phyloP scores from a whole-genome alignment of 2,888 invertebrate genomes.

The Drosophila stalkeri region DNA sequence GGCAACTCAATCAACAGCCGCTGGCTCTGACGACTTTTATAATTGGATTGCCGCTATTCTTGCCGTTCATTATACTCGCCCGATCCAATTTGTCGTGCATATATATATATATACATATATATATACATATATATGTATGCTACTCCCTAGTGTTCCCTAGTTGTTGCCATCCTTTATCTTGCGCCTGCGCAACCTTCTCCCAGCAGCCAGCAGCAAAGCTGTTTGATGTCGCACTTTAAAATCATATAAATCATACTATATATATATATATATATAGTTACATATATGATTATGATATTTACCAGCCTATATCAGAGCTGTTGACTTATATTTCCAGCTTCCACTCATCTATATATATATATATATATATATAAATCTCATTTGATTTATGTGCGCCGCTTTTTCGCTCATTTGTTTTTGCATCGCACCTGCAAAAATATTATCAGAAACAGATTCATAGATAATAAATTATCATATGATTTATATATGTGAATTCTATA shows the following conservation, averaged over 20 bases:
- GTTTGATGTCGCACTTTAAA: conserved; percentile 65
- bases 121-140: conserved; percentile 5
- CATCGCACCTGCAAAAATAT: conserved; percentile 26
- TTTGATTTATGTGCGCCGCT: conserved; percentile 56
- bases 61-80: conserved; percentile 43
- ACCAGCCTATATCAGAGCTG: conserved; percentile 6
- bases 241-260: conserved; percentile 68
- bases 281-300: conserved; percentile 1
- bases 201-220: conserved; percentile 29
- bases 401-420: conserved; percentile 55
- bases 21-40: conserved; percentile 69
- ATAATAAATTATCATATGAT: neutral
- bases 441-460: neutral
- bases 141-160: neutral
- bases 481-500: neutral
- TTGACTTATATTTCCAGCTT: conserved; percentile 20
- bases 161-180: neutral
- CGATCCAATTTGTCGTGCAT: conserved; percentile 48
- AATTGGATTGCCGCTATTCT: conserved; percentile 64
- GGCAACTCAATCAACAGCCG: conserved; percentile 74
- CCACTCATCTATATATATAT: neutral
- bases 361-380: neutral
- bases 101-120: neutral
- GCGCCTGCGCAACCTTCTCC: conserved; percentile 7
- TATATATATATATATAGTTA: conserved; percentile 2